These are phyloP conservation scores for Tiliacea aurago DNA, from an alignment of 2,888 invertebrate genomes.

Conservation along the genomic window DNA sequence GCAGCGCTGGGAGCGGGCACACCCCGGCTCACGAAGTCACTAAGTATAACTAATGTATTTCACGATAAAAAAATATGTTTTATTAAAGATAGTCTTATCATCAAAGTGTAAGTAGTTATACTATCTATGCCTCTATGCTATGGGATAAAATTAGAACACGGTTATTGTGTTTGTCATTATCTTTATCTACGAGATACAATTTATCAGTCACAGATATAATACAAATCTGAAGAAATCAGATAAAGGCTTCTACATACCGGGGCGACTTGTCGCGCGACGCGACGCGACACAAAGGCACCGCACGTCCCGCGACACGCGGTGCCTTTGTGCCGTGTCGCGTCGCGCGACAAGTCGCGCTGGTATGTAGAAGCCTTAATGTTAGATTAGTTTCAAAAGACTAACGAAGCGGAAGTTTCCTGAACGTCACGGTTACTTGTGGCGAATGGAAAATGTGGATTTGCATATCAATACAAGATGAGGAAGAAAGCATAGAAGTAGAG, in stretches of 20 bases:
- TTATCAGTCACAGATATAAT: conserved; percentile 43
- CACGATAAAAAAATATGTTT: conserved; percentile 20
- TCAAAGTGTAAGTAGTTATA: conserved; percentile 34
- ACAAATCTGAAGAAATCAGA: conserved; percentile 46
- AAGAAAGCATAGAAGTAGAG: conserved; percentile 22
- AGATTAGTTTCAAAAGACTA: conserved; percentile 24
- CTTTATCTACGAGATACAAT: conserved; percentile 37
- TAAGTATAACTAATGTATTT: neutral
- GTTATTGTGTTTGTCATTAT: conserved; percentile 38
- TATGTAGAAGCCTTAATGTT: too few relatives aligned
- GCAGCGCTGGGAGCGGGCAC: neutral
- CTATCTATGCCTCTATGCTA: too few relatives aligned
- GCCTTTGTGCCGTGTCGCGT: too few relatives aligned
- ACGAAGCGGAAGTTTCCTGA: conserved; percentile 39
- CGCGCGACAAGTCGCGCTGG: too few relatives aligned
- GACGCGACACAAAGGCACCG: too few relatives aligned
- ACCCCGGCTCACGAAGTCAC: neutral
- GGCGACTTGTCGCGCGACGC: too few relatives aligned
- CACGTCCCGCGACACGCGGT: too few relatives aligned
- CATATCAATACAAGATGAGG: conserved; percentile 23
- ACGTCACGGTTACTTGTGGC: conserved; percentile 5
- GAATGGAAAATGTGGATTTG: conserved; percentile 33
- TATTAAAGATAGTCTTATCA: conserved; percentile 30
- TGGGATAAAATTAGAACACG: conserved; percentile 47
- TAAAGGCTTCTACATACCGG: too few relatives aligned